Evolutionary conservation across 2,888 invertebrate genomes (phyloP).

Genomic region (Nebria brevicollis): DNA sequence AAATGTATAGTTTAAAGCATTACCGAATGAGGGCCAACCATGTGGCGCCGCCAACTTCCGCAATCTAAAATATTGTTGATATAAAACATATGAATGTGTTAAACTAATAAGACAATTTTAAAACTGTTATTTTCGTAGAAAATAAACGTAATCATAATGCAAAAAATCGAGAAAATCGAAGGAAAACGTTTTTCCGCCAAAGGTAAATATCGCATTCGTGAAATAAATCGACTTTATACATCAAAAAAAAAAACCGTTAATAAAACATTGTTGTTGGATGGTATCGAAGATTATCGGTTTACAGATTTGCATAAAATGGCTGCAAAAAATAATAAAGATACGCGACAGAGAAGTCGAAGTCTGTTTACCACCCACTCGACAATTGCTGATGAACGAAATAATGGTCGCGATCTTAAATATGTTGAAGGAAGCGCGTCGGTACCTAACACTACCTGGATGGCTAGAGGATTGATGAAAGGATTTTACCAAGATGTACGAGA

Average conservation of each 20-base stretch:
- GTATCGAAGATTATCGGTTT: background rate
- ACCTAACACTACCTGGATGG: constrained; percentile 39
- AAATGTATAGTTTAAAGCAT: too few relatives aligned
- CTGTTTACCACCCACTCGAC: constrained; percentile 74
- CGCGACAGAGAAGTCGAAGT: constrained; percentile 70
- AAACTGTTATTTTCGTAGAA: background rate
- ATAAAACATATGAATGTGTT: background rate
- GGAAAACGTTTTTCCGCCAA: constrained; percentile 26
- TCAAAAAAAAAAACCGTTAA: background rate
- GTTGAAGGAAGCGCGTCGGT: constrained; percentile 32
- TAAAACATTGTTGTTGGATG: background rate
- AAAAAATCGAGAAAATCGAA: constrained; percentile 34
- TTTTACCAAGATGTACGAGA: background rate
- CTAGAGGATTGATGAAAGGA: background rate
- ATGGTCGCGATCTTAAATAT: constrained; percentile 22
- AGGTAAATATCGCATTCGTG: constrained; percentile 4
- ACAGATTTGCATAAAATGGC: constrained; percentile 28
- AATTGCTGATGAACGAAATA: constrained; percentile 25
- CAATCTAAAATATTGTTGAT: background rate
- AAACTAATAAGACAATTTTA: background rate
- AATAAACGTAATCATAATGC: constrained; percentile 13
- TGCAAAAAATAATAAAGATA: constrained; percentile 52
- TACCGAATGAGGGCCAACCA: background rate
- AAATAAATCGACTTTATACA: background rate
- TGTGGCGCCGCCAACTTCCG: background rate